Evolutionary conservation across 2,888 invertebrate species (phyloP), one percentile per base, ranked within the genome.

Genomic region (Andrena hattorfiana): DNA sequence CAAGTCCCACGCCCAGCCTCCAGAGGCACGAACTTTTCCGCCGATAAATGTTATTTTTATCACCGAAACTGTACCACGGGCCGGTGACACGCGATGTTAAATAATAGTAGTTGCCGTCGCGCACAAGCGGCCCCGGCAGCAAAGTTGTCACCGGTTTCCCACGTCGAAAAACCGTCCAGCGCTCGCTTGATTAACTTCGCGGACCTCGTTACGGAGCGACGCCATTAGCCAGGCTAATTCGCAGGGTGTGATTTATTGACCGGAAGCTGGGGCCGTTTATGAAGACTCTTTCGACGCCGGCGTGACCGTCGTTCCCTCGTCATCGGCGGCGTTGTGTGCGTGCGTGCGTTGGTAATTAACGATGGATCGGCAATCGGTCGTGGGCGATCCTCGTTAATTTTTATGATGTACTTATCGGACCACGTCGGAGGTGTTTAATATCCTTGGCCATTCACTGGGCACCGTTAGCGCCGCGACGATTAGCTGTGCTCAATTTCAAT

Each of bases 331-430:
- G 23, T 2, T 70, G 42, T 16, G 5, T 42, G 42, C 69, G 42
- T 78, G 70, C 72, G 62, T 70, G 59, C 59, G 79, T 77, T 48
- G 69, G 83, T 88, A 89, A 89, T 88, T 87, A 90, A 85, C 88
- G 83, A 86, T 79, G 86, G 87, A 90, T 89, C 84, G 81, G 63
- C 77, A 82, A 67, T 77, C 74, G 67, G 51, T 76, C 83, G 79
- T 76, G 73, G 84, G 77, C 77, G 81, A 83, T 90, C 48, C 86
- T 89, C 84, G 87, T 89, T 89, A 89, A 70, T 82, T 87, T 90
- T 85, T 64, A 87, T 83, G 69, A 83, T 66, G 80, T 77, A 81
- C 84, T 87, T 90, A 89, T 83, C 88, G 67, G 72, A 63, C 70
- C 72, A 67, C 78, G 64, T 67, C 75, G 68, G 76, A 76, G 84